Conservation (phyloP, 2,113 vertebrate genomes). For the Proteles cristata region DNA sequence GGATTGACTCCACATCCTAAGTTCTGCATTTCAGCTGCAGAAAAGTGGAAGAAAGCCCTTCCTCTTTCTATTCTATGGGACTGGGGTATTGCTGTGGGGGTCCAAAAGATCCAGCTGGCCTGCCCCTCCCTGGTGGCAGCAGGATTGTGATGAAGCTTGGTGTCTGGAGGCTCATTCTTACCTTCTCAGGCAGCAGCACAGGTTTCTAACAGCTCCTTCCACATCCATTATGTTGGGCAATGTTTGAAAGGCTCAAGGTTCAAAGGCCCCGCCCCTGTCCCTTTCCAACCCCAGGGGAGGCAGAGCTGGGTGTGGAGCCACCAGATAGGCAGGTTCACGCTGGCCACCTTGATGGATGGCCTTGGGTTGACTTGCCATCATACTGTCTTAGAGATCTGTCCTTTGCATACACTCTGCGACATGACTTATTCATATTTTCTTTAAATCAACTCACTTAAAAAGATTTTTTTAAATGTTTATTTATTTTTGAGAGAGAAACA, state of each 20-base stretch:
- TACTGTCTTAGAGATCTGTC: background rate
- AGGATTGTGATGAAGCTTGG: background rate
- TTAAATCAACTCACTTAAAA: background rate
- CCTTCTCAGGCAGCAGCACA: background rate
- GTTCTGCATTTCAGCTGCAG: background rate
- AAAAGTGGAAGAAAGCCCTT: background rate
- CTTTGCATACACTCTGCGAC: background rate
- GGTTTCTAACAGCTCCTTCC: background rate
- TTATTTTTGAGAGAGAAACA: too few relatives aligned
- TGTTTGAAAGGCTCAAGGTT: background rate
- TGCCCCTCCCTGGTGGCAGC: background rate
- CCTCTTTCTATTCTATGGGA: background rate
- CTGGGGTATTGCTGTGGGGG: background rate
- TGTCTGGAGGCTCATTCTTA: background rate
- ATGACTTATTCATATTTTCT: background rate
- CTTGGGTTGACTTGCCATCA: background rate
- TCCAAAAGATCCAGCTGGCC: background rate
- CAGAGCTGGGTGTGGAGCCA: background rate
- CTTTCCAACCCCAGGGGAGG: background rate
- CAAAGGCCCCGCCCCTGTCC: background rate
- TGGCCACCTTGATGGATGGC: background rate
- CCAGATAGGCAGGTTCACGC: background rate
- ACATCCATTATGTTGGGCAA: background rate
- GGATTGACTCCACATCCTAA: background rate
- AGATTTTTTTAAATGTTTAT: background rate